phyloP scores from a whole-genome alignment of 2,797 vertebrate genomes.

The Melanotaenia parkinsoni region DNA sequence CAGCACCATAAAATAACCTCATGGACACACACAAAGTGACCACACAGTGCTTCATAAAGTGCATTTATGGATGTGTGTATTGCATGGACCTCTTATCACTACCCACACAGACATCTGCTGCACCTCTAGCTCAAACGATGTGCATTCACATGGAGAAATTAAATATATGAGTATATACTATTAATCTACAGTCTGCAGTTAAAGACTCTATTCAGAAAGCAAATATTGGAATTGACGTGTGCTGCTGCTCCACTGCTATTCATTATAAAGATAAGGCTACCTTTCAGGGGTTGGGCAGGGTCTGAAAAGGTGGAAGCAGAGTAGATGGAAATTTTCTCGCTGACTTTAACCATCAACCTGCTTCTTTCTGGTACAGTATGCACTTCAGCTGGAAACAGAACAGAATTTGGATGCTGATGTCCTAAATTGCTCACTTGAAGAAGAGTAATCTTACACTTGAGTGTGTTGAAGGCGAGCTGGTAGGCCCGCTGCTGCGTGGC shows the following conservation, averaged over 20 bases:
- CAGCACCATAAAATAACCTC: not conserved
- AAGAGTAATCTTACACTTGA: slow-evolving; percentile 82
- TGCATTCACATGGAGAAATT: slow-evolving; percentile 43
- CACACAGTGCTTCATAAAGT: slow-evolving; percentile 5
- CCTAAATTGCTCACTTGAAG: not conserved
- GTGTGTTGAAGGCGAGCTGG: slow-evolving; percentile 88
- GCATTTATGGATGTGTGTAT: slow-evolving; percentile 18
- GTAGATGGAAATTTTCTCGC: slow-evolving; percentile 53
- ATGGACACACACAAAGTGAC: not conserved
- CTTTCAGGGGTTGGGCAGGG: slow-evolving; percentile 13
- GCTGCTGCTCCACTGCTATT: slow-evolving; percentile 54
- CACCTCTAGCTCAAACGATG: slow-evolving; percentile 52
- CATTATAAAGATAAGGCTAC: slow-evolving; percentile 67
- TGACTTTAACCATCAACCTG: slow-evolving; percentile 27
- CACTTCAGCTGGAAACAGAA: slow-evolving; percentile 10
- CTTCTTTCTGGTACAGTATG: not conserved
- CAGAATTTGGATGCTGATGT: not conserved
- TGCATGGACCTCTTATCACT: slow-evolving; percentile 67
- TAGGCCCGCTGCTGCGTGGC: slow-evolving; percentile 79
- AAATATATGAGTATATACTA: slow-evolving; percentile 55
- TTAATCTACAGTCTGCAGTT: slow-evolving; percentile 70
- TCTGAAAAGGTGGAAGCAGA: slow-evolving; percentile 39
- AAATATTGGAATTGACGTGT: slow-evolving; percentile 56
- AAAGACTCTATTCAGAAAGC: slow-evolving; percentile 53
- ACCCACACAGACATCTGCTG: slow-evolving; percentile 61